phyloP scores from a whole-genome alignment of 2,888 invertebrate species.

The Plebejus anna region DNA sequence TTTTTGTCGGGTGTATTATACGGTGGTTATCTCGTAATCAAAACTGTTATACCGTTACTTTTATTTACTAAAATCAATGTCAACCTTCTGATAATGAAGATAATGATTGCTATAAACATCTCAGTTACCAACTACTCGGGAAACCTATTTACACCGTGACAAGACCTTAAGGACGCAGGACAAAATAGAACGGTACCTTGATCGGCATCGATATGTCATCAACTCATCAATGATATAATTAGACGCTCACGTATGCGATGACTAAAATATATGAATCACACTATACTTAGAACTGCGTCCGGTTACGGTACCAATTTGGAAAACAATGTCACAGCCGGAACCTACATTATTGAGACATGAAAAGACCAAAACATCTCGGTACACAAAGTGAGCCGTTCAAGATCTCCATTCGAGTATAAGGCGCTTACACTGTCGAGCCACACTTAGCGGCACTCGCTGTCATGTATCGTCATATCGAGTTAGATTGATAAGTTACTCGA shows the following conservation, averaged over 20 bases:
- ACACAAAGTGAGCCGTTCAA: not conserved
- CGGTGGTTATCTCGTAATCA: not conserved
- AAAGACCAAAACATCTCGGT: not conserved
- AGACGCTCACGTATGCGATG: not conserved
- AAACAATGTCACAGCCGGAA: not conserved
- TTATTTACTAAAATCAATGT: conserved; percentile 21
- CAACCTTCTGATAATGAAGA: not conserved
- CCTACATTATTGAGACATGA: not conserved
- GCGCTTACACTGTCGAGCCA: not conserved
- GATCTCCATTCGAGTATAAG: not conserved
- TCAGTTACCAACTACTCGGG: not conserved
- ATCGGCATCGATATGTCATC: not conserved
- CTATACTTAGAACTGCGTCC: not conserved
- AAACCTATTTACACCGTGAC: not conserved
- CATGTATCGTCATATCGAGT: conserved; percentile 6
- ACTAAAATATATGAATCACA: not conserved
- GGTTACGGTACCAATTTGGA: not conserved
- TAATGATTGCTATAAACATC: not conserved
- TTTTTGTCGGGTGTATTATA: conserved; percentile 22
- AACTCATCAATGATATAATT: conserved; percentile 2
- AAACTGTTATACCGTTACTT: conserved; percentile 18
- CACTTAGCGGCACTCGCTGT: conserved; percentile 4
- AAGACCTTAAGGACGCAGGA: not conserved
- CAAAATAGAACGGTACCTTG: not conserved
- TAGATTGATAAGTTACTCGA: conserved; percentile 26